Percentiles rank a stretch among this genome's conserved stretches.
Conservation (phyloP, 2,888 invertebrate genomes). For the Girardia tigrina region DNA sequence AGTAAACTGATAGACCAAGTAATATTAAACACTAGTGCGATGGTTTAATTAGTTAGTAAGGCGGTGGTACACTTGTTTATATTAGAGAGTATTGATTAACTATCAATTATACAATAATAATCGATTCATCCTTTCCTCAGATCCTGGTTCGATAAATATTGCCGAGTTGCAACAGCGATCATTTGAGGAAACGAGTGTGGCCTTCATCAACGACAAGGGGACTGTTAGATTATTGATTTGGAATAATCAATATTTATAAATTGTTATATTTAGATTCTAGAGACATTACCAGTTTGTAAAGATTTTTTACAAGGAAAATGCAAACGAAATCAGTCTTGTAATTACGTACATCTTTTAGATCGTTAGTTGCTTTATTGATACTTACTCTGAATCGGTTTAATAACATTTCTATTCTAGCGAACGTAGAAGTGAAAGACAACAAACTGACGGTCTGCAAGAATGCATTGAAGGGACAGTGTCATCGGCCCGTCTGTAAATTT, state of each 20-base stretch:
- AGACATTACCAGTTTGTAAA: conserved; percentile 2
- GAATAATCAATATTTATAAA: neutral
- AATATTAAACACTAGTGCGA: neutral
- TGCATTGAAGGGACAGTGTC: conserved; percentile 80
- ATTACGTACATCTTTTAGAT: conserved; percentile 15
- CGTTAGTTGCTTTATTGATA: neutral
- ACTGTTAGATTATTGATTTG: neutral
- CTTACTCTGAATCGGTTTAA: no score
- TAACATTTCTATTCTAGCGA: conserved; percentile 62
- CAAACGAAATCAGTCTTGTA: conserved; percentile 11
- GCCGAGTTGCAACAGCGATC: neutral
- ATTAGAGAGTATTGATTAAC: neutral
- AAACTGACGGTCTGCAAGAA: conserved; percentile 89
- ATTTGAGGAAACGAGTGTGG: conserved; percentile 17
- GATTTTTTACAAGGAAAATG: conserved; percentile 7
- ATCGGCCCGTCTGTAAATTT: conserved; percentile 84
- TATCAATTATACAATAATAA: no score
- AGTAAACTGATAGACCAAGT: neutral
- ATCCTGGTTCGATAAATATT: neutral
- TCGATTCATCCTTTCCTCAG: neutral
- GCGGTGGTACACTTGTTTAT: neutral
- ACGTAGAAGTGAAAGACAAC: conserved; percentile 83
- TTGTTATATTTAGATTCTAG: neutral
- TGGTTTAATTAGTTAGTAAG: neutral
- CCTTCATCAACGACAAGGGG: conserved; percentile 8